These are phyloP conservation scores for Meliscaeva auricollis DNA, from an alignment of 2,888 invertebrate species.

Conservation along the genomic window DNA sequence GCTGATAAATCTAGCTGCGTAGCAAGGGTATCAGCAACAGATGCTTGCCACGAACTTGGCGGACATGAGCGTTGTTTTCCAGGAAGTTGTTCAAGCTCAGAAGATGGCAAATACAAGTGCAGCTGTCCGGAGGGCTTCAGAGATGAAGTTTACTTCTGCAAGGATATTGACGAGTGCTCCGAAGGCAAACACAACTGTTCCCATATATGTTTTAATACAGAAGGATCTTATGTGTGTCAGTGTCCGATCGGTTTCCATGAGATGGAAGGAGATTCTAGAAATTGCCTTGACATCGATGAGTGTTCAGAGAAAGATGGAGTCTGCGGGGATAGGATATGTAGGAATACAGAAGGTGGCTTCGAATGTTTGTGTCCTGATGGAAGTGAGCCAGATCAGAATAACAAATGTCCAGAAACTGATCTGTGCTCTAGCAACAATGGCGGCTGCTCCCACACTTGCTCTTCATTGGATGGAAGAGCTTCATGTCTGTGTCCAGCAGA, in stretches of 20 bases:
- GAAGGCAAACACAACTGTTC: constrained; percentile 84
- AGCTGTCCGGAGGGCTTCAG: constrained; percentile 83
- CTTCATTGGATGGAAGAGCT: constrained; percentile 85
- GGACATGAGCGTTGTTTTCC: constrained; percentile 81
- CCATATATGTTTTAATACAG: constrained; percentile 85
- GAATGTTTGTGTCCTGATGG: constrained; percentile 86
- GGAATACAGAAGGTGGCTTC: constrained; percentile 85
- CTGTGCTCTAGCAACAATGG: constrained; percentile 85
- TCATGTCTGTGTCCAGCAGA: constrained; percentile 83
- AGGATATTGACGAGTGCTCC: constrained; percentile 85
- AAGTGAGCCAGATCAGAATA: constrained; percentile 80
- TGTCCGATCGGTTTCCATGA: constrained; percentile 84
- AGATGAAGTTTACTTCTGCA: constrained; percentile 80
- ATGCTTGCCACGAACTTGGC: constrained; percentile 80
- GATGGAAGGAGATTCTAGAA: constrained; percentile 71
- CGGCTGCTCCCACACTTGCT: constrained; percentile 86
- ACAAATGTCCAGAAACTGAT: constrained; percentile 82
- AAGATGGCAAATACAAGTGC: constrained; percentile 85
- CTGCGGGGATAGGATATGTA: constrained; percentile 81
- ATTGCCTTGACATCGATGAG: constrained; percentile 85
- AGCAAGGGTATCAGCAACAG: constrained; percentile 80
- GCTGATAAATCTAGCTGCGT: constrained; percentile 85
- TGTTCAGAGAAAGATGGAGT: constrained; percentile 82
- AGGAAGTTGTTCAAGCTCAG: constrained; percentile 81
- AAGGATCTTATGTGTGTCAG: constrained; percentile 85